Conservation (phyloP, 1,140 invertebrate species). For the Steinernema feltiae region DNA sequence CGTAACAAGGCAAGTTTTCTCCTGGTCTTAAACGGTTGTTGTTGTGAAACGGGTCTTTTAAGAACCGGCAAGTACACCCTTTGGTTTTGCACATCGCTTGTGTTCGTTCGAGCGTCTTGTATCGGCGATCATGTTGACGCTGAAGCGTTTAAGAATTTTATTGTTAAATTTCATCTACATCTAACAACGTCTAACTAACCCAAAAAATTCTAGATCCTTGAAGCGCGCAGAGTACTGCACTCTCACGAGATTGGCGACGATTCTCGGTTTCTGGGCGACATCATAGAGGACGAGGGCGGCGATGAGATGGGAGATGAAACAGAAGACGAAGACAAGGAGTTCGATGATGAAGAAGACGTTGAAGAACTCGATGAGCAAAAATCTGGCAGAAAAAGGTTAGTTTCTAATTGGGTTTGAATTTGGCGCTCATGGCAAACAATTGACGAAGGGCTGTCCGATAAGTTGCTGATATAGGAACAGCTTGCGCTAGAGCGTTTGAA, state of each 20-base stretch:
- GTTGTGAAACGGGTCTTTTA: too few species aligned
- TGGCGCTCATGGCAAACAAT: background rate
- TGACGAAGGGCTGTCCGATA: too few species aligned
- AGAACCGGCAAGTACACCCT: background rate
- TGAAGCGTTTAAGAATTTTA: too few species aligned
- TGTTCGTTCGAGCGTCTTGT: too few species aligned
- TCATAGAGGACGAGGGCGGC: background rate
- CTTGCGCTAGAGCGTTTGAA: background rate
- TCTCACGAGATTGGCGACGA: too few species aligned
- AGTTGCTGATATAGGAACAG: background rate
- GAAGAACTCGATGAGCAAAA: background rate
- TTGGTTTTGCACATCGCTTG: too few species aligned
- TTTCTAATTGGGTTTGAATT: background rate
- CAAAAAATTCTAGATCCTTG: too few species aligned
- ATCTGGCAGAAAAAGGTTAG: background rate
- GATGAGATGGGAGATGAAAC: background rate
- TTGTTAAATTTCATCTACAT: too few species aligned
- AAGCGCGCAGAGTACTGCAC: too few species aligned
- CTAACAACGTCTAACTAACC: too few species aligned
- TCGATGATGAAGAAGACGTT: background rate
- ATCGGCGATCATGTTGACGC: too few species aligned
- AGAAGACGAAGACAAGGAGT: background rate
- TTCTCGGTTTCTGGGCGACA: background rate
- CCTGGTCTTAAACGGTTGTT: too few species aligned
- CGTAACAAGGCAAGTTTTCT: background rate